Conservation (phyloP, 2,888 invertebrate species). For the Macaria notata region DNA sequence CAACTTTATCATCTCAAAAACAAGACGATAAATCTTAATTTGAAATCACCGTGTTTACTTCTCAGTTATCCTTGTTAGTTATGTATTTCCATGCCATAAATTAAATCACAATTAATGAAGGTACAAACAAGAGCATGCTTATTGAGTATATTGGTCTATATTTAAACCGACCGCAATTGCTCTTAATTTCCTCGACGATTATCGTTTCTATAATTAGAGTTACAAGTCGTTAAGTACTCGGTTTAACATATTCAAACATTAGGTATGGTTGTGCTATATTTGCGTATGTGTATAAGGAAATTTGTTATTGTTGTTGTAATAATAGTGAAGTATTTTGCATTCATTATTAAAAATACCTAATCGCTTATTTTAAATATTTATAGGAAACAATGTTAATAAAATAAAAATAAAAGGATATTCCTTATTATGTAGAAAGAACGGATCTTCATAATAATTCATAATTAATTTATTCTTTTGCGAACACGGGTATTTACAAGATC, state of each 20-base stretch:
- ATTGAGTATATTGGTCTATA: constrained; percentile 15
- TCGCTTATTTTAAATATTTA: too few relatives aligned
- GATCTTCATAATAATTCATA: too few relatives aligned
- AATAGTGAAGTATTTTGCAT: too few relatives aligned
- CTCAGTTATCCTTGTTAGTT: constrained; percentile 8
- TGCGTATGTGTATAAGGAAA: not conserved
- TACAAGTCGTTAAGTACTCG: constrained; percentile 2
- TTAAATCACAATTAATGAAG: not conserved
- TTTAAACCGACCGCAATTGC: constrained; percentile 20
- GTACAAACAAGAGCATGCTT: constrained; percentile 1
- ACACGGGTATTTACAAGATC: too few relatives aligned
- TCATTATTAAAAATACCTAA: too few relatives aligned
- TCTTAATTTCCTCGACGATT: constrained; percentile 19
- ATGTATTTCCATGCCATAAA: constrained; percentile 1
- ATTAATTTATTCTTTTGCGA: too few relatives aligned
- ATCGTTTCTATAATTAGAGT: constrained; percentile 25
- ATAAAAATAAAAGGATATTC: too few relatives aligned
- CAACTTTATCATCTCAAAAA: not conserved
- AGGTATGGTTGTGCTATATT: not conserved
- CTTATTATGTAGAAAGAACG: too few relatives aligned
- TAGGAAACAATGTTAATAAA: too few relatives aligned
- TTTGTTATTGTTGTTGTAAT: not conserved
- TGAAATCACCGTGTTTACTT: constrained; percentile 11
- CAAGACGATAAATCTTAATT: constrained; percentile 8
- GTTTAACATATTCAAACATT: not conserved